phyloP scores from a whole-genome alignment of 2,888 invertebrate species.

The Augiades crinisus region DNA sequence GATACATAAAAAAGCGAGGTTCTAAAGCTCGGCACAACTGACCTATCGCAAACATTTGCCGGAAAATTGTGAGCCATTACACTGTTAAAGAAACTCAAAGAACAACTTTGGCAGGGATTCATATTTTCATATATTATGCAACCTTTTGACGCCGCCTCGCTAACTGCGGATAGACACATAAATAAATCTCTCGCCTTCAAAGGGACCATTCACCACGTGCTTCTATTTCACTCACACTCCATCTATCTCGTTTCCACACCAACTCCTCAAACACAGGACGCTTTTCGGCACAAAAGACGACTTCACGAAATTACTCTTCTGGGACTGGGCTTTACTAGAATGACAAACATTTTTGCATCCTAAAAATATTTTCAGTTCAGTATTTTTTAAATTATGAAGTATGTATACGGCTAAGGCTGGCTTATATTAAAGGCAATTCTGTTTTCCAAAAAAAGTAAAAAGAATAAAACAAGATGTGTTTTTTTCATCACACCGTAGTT shows the following conservation, averaged over 20 bases:
- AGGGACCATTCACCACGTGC: background rate
- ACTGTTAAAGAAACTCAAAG: background rate
- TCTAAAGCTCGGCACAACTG: too few relatives aligned
- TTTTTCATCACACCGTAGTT: too few relatives aligned
- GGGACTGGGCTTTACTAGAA: background rate
- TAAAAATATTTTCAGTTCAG: too few relatives aligned
- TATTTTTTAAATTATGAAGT: too few relatives aligned
- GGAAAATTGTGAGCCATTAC: background rate
- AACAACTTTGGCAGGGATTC: background rate
- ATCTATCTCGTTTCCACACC: background rate
- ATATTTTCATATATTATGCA: constrained; percentile 4
- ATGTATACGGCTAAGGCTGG: too few relatives aligned
- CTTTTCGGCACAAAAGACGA: constrained; percentile 3
- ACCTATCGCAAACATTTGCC: background rate
- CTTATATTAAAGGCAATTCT: too few relatives aligned
- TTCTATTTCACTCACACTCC: background rate
- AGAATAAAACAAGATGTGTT: too few relatives aligned
- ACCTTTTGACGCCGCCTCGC: background rate
- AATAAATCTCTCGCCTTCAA: constrained; percentile 3
- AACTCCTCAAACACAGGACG: background rate
- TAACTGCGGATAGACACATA: constrained; percentile 1
- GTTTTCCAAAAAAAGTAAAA: too few relatives aligned
- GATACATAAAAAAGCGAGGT: too few relatives aligned
- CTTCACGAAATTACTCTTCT: background rate
- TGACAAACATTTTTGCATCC: background rate